phyloP scores from a whole-genome alignment of 2,797 vertebrate species.

The Pelodytes ibericus region DNA sequence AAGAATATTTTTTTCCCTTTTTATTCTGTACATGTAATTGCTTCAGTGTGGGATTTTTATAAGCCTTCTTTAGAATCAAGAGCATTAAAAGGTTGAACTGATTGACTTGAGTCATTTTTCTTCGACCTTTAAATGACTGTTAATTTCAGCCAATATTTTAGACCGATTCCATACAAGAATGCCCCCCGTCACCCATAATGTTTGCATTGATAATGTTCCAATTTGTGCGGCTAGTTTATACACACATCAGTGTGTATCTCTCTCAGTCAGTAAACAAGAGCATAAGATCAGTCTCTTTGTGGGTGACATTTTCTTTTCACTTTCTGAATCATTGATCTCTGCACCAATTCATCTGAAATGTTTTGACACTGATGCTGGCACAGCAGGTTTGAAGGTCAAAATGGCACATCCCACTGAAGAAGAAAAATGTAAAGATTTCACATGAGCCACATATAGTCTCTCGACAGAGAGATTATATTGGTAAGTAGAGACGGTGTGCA shows the following conservation, averaged over 20 bases:
- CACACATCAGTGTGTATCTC: background rate
- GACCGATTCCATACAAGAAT: background rate
- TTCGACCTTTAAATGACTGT: too few species aligned
- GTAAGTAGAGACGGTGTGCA: background rate
- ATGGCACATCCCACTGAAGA: background rate
- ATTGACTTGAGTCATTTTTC: too few species aligned
- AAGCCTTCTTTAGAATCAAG: too few species aligned
- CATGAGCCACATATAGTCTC: background rate
- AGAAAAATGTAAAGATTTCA: constrained; percentile 1
- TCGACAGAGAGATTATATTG: background rate
- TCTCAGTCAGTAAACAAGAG: background rate
- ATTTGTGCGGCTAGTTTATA: background rate
- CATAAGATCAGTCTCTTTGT: constrained; percentile 2
- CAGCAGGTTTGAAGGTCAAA: background rate
- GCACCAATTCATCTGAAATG: background rate
- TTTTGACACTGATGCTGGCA: background rate
- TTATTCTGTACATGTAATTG: too few species aligned
- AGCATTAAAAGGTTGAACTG: too few species aligned
- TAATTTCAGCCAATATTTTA: background rate
- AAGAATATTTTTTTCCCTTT: too few species aligned
- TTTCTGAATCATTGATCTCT: constrained; percentile 6
- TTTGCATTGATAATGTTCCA: background rate
- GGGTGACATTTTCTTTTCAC: constrained; percentile 2
- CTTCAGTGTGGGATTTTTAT: too few species aligned
- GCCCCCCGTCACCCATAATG: background rate